Evolutionary conservation across 2,888 invertebrate genomes (phyloP).

Genomic region (Caenorhabditis japonica): DNA sequence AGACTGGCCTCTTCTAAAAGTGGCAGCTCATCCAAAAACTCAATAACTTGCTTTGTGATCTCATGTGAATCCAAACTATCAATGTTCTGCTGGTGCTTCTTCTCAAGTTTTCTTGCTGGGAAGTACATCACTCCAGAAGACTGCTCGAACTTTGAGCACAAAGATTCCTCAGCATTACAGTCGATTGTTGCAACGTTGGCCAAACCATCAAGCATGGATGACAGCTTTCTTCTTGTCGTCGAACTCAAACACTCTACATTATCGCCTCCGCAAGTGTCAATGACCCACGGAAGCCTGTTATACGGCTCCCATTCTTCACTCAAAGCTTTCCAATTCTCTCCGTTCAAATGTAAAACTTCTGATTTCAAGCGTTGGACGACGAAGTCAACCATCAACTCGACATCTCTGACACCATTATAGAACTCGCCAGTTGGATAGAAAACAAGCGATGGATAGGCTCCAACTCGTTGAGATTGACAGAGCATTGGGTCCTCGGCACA

Average conservation of each 20-base stretch:
- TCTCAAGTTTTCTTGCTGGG: conserved; percentile 67
- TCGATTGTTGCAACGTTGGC: conserved; percentile 81
- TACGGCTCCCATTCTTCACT: conserved; percentile 61
- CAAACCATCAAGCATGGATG: conserved; percentile 82
- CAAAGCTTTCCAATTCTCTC: conserved; percentile 63
- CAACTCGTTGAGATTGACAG: conserved; percentile 85
- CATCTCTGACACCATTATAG: conserved; percentile 82
- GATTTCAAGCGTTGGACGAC: conserved; percentile 81
- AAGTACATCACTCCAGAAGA: conserved; percentile 78
- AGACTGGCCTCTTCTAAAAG: conserved; percentile 81
- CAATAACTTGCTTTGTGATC: conserved; percentile 81
- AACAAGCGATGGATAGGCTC: conserved; percentile 85
- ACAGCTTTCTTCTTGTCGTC: conserved; percentile 80
- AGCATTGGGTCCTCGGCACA: conserved; percentile 88
- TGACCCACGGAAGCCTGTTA: conserved; percentile 79
- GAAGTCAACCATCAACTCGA: conserved; percentile 82
- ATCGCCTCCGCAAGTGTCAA: conserved; percentile 80
- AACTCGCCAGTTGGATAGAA: conserved; percentile 82
- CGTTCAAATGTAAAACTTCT: conserved; percentile 66
- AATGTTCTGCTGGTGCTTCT: conserved; percentile 69
- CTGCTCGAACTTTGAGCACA: conserved; percentile 79
- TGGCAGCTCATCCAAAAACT: conserved; percentile 82
- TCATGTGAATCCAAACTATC: conserved; percentile 80
- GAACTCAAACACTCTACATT: conserved; percentile 57
- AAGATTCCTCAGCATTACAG: conserved; percentile 78